Percentiles rank a stretch among this genome's conserved stretches.
phyloP scores from a whole-genome alignment of 2,797 vertebrate species.

The Cacajao melanocephalus region DNA sequence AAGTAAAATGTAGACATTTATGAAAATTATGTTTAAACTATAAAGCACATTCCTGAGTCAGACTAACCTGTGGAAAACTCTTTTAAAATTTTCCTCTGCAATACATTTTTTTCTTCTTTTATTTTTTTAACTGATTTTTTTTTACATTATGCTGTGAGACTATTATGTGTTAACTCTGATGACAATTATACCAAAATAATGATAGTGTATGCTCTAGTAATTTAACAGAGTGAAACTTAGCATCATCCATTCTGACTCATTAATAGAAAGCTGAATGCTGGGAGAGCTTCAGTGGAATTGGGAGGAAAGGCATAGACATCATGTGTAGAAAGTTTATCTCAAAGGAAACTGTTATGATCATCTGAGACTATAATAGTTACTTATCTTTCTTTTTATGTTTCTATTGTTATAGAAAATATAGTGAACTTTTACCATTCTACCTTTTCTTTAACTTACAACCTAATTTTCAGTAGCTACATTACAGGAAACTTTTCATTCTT shows the following conservation, averaged over 20 bases:
- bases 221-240: slow-evolving; percentile 66
- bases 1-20: not conserved
- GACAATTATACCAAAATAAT: slow-evolving; percentile 64
- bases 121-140: slow-evolving; percentile 51
- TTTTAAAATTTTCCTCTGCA: slow-evolving; percentile 45
- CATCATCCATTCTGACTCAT: slow-evolving; percentile 57
- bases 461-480: not conserved
- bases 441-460: not conserved
- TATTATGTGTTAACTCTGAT: slow-evolving; percentile 68
- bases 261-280: slow-evolving; percentile 60
- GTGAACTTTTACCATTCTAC: not conserved
- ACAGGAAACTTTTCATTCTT: not conserved
- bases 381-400: not conserved
- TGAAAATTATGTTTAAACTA: slow-evolving; percentile 52
- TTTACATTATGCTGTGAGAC: slow-evolving; percentile 61
- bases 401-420: not conserved
- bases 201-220: slow-evolving; percentile 64
- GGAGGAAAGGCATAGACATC: slow-evolving; percentile 20
- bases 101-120: slow-evolving; percentile 51
- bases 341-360: slow-evolving; percentile 7
- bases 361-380: slow-evolving; percentile 25
- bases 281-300: slow-evolving; percentile 37
- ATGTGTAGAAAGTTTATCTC: not conserved
- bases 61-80: not conserved
- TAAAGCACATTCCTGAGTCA: slow-evolving; percentile 22